A percentile compares a stretch with the other conserved stretches of the same genome.
These are phyloP conservation scores for Lindbergichthys nudifrons DNA, from an alignment of 2,797 vertebrate genomes.

Conservation along the genomic window DNA sequence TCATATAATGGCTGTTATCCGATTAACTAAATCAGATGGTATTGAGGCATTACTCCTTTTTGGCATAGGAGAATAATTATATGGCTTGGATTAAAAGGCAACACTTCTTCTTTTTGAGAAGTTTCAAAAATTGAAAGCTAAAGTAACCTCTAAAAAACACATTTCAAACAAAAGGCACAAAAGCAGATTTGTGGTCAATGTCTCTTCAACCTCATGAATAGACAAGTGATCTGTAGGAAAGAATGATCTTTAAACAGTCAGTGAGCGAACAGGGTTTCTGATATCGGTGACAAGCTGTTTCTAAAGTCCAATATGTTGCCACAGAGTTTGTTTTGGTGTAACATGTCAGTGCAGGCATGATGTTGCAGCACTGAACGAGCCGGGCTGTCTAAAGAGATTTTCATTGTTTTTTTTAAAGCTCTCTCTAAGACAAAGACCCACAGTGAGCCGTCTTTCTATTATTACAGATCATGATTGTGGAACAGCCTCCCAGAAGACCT, in stretches of 20 bases:
- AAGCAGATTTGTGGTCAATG: not conserved
- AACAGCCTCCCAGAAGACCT: no score
- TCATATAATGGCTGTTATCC: not conserved
- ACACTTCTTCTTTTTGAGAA: slow-evolving; percentile 1
- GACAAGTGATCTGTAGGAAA: slow-evolving; percentile 11
- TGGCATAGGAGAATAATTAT: no score
- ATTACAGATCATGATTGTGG: no score
- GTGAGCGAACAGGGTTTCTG: not conserved
- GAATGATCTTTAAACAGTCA: not conserved
- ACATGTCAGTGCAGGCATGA: slow-evolving; percentile 10
- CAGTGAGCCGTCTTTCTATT: no score
- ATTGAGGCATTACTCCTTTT: not conserved
- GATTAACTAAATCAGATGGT: no score
- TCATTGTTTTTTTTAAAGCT: not conserved
- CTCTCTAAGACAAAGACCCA: no score
- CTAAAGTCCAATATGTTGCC: not conserved
- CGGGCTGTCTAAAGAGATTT: slow-evolving; percentile 8
- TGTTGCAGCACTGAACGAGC: not conserved
- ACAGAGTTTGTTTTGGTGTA: not conserved
- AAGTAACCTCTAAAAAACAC: not conserved
- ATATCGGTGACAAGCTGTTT: not conserved
- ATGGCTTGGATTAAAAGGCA: not conserved
- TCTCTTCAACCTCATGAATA: slow-evolving; percentile 28
- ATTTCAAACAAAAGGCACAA: not conserved
- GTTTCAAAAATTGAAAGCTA: not conserved